These are phyloP conservation scores for Gallirallus australis DNA, from an alignment of 2,797 vertebrate genomes.

Conservation along the genomic window DNA sequence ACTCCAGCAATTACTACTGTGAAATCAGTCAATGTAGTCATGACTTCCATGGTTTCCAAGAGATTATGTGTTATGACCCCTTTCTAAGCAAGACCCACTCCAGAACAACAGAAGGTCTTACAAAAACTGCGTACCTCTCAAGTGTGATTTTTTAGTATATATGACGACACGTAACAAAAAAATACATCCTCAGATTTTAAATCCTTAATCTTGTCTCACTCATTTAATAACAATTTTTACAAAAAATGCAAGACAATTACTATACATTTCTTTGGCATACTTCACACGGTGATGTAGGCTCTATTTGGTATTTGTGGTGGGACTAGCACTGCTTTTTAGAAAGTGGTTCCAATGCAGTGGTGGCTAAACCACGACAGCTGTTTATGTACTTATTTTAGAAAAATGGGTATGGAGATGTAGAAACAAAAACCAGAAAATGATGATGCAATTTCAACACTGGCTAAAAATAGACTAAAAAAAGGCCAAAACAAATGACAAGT, in stretches of 20 bases:
- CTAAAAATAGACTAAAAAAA: not conserved
- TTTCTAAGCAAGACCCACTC: not conserved
- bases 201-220: not conserved
- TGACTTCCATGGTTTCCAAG: not conserved
- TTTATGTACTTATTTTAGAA: not conserved
- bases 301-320: not conserved
- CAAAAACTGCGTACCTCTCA: not conserved
- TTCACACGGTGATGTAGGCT: not conserved
- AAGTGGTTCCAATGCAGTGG: not conserved
- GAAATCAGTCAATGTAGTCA: not conserved
- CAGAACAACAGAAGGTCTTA: not conserved
- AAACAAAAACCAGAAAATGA: not conserved
- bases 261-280: not conserved
- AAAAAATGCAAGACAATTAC: not conserved
- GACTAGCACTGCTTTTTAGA: not conserved
- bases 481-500: not conserved
- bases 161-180: not conserved
- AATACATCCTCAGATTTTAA: fast-evolving
- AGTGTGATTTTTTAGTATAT: not conserved
- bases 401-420: not conserved
- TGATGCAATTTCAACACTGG: fast-evolving
- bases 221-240: not conserved
- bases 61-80: not conserved
- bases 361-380: too few relatives aligned
- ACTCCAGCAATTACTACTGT: not conserved